Evolutionary conservation across 2,113 vertebrate species (phyloP).

Genomic region (Plecturocebus donacophilus): DNA sequence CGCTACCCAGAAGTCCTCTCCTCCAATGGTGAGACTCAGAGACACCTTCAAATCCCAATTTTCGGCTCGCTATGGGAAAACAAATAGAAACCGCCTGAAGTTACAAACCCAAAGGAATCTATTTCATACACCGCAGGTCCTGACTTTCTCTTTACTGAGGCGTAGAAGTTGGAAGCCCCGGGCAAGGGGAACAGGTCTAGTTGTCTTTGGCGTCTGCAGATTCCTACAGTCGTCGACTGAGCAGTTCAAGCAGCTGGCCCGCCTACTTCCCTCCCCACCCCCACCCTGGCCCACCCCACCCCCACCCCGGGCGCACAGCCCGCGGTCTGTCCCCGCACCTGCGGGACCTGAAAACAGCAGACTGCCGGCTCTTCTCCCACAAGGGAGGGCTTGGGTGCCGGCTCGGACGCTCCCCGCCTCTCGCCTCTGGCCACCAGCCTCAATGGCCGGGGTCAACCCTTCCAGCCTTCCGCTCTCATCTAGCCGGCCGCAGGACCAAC

Average conservation of each 20-base stretch:
- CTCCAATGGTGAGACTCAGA: background rate
- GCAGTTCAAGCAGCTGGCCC: background rate
- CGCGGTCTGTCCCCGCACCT: background rate
- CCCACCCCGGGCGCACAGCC: slow-evolving; percentile 6
- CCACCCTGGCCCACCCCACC: background rate
- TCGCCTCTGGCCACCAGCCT: background rate
- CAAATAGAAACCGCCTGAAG: background rate
- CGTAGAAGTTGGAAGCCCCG: background rate
- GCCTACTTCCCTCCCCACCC: slow-evolving; percentile 36
- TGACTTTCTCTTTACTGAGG: background rate
- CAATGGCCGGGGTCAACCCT: background rate
- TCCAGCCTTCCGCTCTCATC: background rate
- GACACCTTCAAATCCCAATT: background rate
- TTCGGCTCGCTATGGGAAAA: background rate
- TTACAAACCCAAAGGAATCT: background rate
- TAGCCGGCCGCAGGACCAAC: background rate
- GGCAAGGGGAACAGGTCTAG: background rate
- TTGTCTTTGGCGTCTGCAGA: background rate
- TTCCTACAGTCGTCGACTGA: background rate
- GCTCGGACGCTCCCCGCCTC: slow-evolving; percentile 8
- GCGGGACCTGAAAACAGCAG: background rate
- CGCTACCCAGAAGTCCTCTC: background rate
- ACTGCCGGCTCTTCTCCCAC: background rate
- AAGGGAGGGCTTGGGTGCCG: background rate
- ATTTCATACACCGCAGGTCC: background rate